phyloP scores from a whole-genome alignment of 2,888 invertebrate genomes.

The Drosophila dives region DNA sequence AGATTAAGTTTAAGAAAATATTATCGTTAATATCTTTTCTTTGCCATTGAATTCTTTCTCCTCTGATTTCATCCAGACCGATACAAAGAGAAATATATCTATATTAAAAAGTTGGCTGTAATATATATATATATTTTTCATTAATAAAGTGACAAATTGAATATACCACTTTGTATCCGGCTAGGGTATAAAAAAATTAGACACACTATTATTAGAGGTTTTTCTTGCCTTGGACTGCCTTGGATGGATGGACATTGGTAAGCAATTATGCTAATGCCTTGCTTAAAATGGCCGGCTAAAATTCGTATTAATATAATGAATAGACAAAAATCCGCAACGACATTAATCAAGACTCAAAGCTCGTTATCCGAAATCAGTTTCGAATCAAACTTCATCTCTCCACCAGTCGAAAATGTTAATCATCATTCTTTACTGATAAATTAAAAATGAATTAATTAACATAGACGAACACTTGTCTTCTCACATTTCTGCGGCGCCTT shows the following conservation, averaged over 20 bases:
- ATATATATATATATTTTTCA: neutral
- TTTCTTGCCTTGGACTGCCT: constrained; percentile 65
- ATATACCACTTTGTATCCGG: neutral
- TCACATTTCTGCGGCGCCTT: constrained; percentile 38
- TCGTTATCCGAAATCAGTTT: constrained; percentile 33
- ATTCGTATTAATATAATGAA: constrained; percentile 74
- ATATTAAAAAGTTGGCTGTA: neutral
- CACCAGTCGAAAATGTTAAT: constrained; percentile 68
- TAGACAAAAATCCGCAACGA: constrained; percentile 11
- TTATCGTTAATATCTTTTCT: no score
- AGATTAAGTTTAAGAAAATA: neutral
- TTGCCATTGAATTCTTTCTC: neutral
- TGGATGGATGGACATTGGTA: constrained; percentile 59
- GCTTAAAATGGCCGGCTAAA: constrained; percentile 71
- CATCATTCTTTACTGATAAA: constrained; percentile 79
- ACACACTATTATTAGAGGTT: constrained; percentile 74
- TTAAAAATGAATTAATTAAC: constrained; percentile 80
- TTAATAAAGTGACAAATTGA: neutral
- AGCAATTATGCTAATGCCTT: constrained; percentile 75
- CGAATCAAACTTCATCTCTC: constrained; percentile 53
- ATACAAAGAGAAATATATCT: neutral
- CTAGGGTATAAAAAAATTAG: constrained; percentile 56
- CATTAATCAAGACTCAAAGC: constrained; percentile 48
- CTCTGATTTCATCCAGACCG: neutral
- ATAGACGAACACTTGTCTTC: constrained; percentile 66